Conservation (phyloP, 2,888 invertebrate species). For the Rhingia campestris region DNA sequence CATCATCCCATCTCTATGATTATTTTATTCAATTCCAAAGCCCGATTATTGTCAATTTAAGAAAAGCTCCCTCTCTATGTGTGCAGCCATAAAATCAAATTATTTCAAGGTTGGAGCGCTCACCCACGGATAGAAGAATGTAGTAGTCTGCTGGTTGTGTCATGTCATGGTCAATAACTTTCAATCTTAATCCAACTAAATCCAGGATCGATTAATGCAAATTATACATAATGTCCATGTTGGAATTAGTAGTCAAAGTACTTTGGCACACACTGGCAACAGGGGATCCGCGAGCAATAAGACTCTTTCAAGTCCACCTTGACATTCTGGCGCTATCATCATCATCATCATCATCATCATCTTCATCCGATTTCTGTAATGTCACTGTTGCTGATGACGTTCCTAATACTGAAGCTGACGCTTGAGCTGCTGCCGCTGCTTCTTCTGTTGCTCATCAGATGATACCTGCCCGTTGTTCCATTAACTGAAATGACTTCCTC, state of each 20-base stretch:
- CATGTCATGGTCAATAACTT: conserved; percentile 52
- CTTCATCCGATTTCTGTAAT: conserved; percentile 40
- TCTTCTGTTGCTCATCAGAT: conserved; percentile 46
- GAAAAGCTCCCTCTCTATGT: background rate
- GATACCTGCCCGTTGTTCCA: conserved; percentile 61
- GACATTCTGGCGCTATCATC: conserved; percentile 57
- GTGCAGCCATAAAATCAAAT: conserved; percentile 40
- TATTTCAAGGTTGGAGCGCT: conserved; percentile 27
- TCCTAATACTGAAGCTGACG: conserved; percentile 41
- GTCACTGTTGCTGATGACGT: conserved; percentile 53
- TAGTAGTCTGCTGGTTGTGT: background rate
- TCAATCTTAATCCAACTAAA: conserved; percentile 42
- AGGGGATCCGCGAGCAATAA: conserved; percentile 15
- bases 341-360: too few species aligned
- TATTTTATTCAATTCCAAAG: too few species aligned
- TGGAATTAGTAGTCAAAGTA: conserved; percentile 45
- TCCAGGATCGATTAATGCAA: conserved; percentile 52
- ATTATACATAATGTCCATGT: conserved; percentile 48
- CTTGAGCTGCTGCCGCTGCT: conserved; percentile 40
- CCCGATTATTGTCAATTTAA: too few species aligned
- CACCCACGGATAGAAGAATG: background rate
- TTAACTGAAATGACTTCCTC: conserved; percentile 71
- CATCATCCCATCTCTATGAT: too few species aligned
- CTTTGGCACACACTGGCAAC: conserved; percentile 27
- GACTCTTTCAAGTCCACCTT: conserved; percentile 21